Base-by-base conservation (phyloP, 2,113 vertebrate species). In the Malaclemys terrapin region DNA sequence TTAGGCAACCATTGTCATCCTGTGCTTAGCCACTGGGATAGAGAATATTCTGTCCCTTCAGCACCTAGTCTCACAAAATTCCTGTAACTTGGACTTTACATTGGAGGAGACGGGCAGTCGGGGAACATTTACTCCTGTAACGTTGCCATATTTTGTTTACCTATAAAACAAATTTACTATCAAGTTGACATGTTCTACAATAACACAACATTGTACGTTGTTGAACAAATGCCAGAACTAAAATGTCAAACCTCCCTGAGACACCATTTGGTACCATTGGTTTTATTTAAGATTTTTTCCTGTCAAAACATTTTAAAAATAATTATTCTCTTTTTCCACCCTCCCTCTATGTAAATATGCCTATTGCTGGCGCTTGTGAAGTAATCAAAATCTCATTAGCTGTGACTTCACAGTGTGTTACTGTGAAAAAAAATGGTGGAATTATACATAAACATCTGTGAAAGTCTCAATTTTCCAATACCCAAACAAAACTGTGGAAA, bases 181-280 rank as follows among this genome's bases (percentile, higher is more conserved):
- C 49, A 8, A 20, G 0, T 8, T 49, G 79, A 4, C 0, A 0
- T 6, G 35, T 4, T 52, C 53, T 22, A 24, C 54, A 29, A 35
- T 0, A 47, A 10, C 10, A 0, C 78, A 54, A 65, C 10, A 6
- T 76, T 72, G n/a, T 9, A 72, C 24, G 6, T 27, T 16, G 24
- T 25, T 13, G 75, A 47, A 29, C 10, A 78, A 17, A 65, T 0
- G 0, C 27, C 1, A 0, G 20, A 19, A 47, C 16, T 25, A 75
- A 27, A 84, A 31, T 22, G 54, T n/a, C 42, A 5, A 2, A 14
- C 56, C 0, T 29, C 29, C 1, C 62, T 0, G 10, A 9, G 10
- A 31, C 0, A 0, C 75, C 59, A 45, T 76, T 87, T 86, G 9
- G 38, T 27, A 9, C 42, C 75, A 47, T 27, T 38, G 75, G 6